Conservation (phyloP, 1,140 invertebrate species). For the Musca vetustissima region DNA sequence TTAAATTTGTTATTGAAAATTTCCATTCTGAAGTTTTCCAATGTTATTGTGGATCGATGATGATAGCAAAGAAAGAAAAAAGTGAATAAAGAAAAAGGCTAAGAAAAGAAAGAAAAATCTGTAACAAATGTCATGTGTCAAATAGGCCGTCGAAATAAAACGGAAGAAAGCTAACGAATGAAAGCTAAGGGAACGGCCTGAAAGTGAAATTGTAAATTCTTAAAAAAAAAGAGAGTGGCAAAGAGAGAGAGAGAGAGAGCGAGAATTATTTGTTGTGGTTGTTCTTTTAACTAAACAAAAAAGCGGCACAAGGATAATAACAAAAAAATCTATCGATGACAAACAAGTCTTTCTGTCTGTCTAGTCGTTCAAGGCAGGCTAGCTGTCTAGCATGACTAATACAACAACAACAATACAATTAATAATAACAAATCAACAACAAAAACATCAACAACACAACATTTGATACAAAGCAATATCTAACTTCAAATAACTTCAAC, state of each 20-base stretch:
- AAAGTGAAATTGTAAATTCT: slow-evolving; percentile 3
- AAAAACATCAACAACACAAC: background rate
- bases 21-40: too few relatives aligned
- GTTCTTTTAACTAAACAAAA: background rate
- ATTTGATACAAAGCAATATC: background rate
- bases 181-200: background rate
- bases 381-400: slow-evolving; percentile 12
- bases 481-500: background rate
- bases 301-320: too few relatives aligned
- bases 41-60: too few relatives aligned
- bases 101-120: background rate
- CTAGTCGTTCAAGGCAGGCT: too few relatives aligned
- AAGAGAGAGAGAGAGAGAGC: too few relatives aligned
- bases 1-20: too few relatives aligned
- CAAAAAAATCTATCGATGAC: too few relatives aligned
- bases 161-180: background rate
- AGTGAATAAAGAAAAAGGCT: background rate
- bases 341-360: too few relatives aligned
- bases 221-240: too few relatives aligned
- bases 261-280: background rate
- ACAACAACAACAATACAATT: background rate
- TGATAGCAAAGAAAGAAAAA: too few relatives aligned
- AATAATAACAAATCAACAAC: background rate
- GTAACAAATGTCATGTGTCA: slow-evolving; percentile 21
- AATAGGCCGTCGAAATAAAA: slow-evolving; percentile 8